These are phyloP conservation scores for Thomomys bottae DNA, from an alignment of 2,113 vertebrate genomes.

Conservation along the genomic window DNA sequence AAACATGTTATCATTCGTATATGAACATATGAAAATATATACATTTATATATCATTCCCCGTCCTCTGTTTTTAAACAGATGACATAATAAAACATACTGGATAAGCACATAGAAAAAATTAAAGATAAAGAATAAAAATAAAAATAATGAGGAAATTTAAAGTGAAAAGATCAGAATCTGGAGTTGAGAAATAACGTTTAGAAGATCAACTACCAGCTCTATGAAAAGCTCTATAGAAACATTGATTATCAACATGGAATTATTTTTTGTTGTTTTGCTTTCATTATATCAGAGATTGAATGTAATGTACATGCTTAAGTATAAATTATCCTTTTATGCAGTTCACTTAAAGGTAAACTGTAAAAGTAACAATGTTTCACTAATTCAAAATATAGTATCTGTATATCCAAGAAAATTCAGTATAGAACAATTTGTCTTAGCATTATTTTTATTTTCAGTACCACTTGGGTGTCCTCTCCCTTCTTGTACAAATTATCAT, in stretches of 20 bases:
- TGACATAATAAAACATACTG: not conserved
- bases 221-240: no score
- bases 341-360: not conserved
- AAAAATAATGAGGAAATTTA: not conserved
- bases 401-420: not conserved
- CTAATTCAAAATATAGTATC: conserved; percentile 2
- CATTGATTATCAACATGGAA: not conserved
- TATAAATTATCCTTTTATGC: not conserved
- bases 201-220: not conserved
- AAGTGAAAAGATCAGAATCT: not conserved
- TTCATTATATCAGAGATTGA: not conserved
- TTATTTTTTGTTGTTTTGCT: no score
- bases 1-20: not conserved
- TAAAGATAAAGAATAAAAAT: not conserved
- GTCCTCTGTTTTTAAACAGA: not conserved
- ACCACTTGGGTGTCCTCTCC: fast-evolving
- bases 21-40: no score
- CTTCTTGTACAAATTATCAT: not conserved
- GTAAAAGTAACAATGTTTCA: not conserved
- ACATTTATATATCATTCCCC: no score
- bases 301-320: not conserved
- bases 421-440: not conserved
- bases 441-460: not conserved
- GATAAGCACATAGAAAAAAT: not conserved
- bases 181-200: not conserved